Conservation (phyloP, 2,888 invertebrate species). For the Escarpia spicata region DNA sequence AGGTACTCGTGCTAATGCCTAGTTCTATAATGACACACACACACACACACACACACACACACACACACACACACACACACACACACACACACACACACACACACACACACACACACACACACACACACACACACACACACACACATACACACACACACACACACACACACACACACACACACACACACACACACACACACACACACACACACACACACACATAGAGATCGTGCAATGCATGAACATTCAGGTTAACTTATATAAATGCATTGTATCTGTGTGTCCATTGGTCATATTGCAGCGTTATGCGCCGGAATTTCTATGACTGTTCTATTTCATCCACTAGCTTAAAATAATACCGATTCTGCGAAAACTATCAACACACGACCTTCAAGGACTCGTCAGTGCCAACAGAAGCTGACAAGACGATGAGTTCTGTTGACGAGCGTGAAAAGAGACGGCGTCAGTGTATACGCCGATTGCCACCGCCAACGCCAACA, state of each 20-base stretch:
- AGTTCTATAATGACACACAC: background rate
- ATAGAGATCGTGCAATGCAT: background rate
- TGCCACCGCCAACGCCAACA: constrained; percentile 5
- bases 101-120: background rate
- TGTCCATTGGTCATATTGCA: background rate
- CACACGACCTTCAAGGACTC: background rate
- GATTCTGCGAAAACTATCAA: background rate
- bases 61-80: background rate
- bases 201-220: background rate
- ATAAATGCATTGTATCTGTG: background rate
- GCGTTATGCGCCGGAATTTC: background rate
- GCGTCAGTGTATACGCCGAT: background rate
- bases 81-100: background rate
- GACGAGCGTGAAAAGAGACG: background rate
- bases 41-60: background rate
- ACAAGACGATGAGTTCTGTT: background rate
- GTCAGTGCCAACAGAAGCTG: background rate
- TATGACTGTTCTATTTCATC: background rate
- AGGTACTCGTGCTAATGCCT: background rate
- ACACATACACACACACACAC: background rate
- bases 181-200: background rate
- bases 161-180: background rate
- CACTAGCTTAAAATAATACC: background rate
- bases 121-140: background rate
- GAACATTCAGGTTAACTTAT: background rate